Evolutionary conservation across 2,888 invertebrate species (phyloP), one percentile per base, ranked within the genome.

Genomic region (Falcaria lacertinaria): DNA sequence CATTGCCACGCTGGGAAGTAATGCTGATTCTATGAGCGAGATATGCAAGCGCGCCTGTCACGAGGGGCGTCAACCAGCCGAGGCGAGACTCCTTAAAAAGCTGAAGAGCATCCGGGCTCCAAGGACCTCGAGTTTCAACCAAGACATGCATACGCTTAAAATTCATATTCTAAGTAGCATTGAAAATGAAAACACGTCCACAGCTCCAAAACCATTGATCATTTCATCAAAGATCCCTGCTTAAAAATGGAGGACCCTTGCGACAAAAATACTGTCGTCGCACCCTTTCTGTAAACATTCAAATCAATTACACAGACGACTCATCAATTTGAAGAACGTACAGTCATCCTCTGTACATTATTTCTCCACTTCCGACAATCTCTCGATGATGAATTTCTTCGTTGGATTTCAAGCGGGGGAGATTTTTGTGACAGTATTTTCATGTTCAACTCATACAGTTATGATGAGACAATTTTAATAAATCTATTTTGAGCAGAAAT

Each of bases 301-400:
- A 57, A 79, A 79, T 79, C 78, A 74, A 75, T 79, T 78, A 72
- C 53, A 48, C 22, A 55, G 57, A 47, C 53, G 42, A 50, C 44
- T 61, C 73, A 83, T 85, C 80, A 80, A 79, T 79, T 75, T 69
- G 57, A 39, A 39, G 68, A 71, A 40, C 54, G 69, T 56, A 60
- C 47, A 49, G 77, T 82, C 82, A 82, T 66, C 51, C 50, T 36
- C 41, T 39, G 58, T 47, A 77, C 77, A 81, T 82, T 80, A 83
- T 73, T 79, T 66, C 61, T 65, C 52, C 52, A 57, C 62, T 76
- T 76, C 71, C 72, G 70, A 67, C 74, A 62, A 54, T 45, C 54
- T 48, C 46, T 47, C 41, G 47, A 43, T 46, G 36, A 44, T 46
- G 44, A 22, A 37, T 37, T 37, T 37, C 22, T 22, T 37, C 28